phyloP scores from a whole-genome alignment of 1,140 invertebrate species.

The Portunus trituberculatus region DNA sequence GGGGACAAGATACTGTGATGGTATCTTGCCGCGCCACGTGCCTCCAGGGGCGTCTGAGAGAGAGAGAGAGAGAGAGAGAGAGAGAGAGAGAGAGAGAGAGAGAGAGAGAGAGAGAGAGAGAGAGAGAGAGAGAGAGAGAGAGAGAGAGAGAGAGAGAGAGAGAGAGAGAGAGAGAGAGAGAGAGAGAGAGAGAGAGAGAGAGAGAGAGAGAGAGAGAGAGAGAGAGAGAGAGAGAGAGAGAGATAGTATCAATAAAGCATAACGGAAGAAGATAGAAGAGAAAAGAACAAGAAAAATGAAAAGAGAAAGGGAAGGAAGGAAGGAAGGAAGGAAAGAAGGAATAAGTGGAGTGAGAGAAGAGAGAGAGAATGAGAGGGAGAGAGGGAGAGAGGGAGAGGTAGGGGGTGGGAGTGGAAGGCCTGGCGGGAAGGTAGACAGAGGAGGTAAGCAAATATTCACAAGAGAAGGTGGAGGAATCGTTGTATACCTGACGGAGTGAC shows the following conservation, averaged over 20 bases:
- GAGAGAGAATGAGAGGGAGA: background rate
- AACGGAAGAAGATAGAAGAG: too few species aligned
- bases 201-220: constrained; percentile 37
- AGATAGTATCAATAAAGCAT: background rate
- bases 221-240: constrained; percentile 35
- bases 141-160: background rate
- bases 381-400: constrained; percentile 37
- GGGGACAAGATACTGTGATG: background rate
- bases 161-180: background rate
- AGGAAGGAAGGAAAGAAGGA: too few species aligned
- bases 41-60: background rate
- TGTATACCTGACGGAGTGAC: too few species aligned
- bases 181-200: background rate
- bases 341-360: too few species aligned
- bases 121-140: constrained; percentile 51
- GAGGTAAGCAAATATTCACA: too few species aligned
- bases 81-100: constrained; percentile 7
- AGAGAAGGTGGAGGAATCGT: too few species aligned
- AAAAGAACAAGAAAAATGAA: too few species aligned
- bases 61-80: background rate
- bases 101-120: constrained; percentile 55
- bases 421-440: too few species aligned
- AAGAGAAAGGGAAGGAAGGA: too few species aligned
- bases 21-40: constrained; percentile 1
- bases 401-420: background rate